Evolutionary conservation across 2,888 invertebrate species (phyloP).

Genomic region (Zelleria hepariella): DNA sequence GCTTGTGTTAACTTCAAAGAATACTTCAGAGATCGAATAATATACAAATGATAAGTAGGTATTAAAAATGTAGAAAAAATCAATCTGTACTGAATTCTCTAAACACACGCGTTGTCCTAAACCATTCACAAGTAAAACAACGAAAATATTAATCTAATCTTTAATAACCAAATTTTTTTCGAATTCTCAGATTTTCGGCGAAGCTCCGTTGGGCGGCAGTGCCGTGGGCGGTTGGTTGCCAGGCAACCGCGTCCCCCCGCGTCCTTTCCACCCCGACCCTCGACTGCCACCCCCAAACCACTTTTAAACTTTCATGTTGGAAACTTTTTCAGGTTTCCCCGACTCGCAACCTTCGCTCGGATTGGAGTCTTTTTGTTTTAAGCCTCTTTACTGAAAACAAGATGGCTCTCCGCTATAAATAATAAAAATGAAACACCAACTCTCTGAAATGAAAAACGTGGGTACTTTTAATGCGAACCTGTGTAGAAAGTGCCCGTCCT

Average conservation of each 20-base stretch:
- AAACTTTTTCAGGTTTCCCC: conserved; percentile 69
- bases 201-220: conserved; percentile 27
- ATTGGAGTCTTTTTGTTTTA: conserved; percentile 61
- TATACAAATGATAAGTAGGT: no score
- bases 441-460: neutral
- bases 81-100: no score
- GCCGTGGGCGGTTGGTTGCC: conserved; percentile 54
- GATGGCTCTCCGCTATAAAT: neutral
- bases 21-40: no score
- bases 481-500: neutral
- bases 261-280: conserved; percentile 28
- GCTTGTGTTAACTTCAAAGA: no score
- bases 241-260: conserved; percentile 49
- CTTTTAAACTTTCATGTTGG: conserved; percentile 72
- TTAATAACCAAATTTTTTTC: conserved; percentile 33
- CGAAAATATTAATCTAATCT: neutral
- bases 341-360: conserved; percentile 42
- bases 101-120: no score
- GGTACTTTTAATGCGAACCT: neutral
- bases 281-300: conserved; percentile 52
- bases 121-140: no score
- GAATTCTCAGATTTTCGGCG: conserved; percentile 63
- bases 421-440: neutral
- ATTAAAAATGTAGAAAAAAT: no score
- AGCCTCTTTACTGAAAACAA: conserved; percentile 44